A percentile compares a stretch with the other conserved stretches of the same genome.
Conservation (phyloP, 2,113 vertebrate genomes). For the Herpailurus yagouaroundi region DNA sequence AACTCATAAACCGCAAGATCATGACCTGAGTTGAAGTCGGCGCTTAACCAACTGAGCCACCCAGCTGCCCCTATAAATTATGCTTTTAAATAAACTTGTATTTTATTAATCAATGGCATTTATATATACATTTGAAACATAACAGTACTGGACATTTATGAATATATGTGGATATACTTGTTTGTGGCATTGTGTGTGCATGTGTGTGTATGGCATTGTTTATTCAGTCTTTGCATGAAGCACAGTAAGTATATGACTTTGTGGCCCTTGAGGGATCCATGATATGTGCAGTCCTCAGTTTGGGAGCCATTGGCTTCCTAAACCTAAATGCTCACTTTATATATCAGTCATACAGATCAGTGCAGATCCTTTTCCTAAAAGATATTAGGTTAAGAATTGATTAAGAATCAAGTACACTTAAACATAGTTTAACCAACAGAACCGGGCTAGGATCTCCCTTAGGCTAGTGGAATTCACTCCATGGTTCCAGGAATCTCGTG, state of each 20-base stretch:
- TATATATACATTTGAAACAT: background rate
- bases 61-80: background rate
- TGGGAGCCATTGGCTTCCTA: background rate
- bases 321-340: background rate
- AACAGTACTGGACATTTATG: background rate
- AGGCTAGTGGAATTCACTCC: background rate
- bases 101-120: background rate
- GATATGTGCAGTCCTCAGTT: background rate
- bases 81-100: background rate
- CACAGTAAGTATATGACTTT: background rate
- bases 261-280: background rate
- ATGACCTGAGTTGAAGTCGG: too few relatives aligned
- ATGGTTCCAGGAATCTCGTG: background rate
- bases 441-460: background rate
- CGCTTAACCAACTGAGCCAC: too few relatives aligned
- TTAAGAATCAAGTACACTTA: background rate
- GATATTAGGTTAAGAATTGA: background rate
- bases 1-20: too few relatives aligned
- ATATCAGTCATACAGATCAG: background rate
- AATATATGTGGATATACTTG: background rate
- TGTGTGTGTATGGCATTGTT: background rate
- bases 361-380: background rate
- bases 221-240: background rate
- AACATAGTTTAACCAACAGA: background rate
- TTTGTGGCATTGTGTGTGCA: background rate